phyloP scores from a whole-genome alignment of 2,113 vertebrate species.

The Colaptes auratus region DNA sequence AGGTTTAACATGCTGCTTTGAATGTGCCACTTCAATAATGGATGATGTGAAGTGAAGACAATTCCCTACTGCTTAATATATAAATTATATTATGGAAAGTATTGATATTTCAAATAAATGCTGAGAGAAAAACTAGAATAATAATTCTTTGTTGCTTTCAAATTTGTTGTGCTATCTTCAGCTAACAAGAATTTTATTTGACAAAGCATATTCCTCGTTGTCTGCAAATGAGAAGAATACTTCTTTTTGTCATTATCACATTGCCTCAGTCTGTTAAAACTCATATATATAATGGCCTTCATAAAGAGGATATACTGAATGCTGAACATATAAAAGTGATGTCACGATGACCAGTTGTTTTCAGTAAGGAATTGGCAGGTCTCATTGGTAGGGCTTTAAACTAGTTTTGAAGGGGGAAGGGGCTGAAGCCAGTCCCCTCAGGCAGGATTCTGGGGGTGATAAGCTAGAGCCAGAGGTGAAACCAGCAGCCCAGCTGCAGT shows the following conservation, averaged over 20 bases:
- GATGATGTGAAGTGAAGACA: slow-evolving; percentile 77
- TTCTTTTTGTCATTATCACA: neutral
- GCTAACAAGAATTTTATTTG: neutral
- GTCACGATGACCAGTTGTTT: neutral
- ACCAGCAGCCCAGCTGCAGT: too few species aligned
- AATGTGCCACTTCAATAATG: slow-evolving; percentile 80
- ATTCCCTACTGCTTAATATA: slow-evolving; percentile 79
- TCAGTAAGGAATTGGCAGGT: neutral
- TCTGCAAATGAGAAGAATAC: neutral
- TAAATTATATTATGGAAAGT: slow-evolving; percentile 76
- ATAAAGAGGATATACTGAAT: neutral
- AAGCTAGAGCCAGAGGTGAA: too few species aligned
- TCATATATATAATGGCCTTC: neutral
- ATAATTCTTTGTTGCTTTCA: neutral
- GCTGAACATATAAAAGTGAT: neutral
- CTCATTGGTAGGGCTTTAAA: too few species aligned
- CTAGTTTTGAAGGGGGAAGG: too few species aligned
- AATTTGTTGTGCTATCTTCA: neutral
- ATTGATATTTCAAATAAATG: slow-evolving; percentile 83
- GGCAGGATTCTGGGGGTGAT: too few species aligned
- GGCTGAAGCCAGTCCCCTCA: too few species aligned
- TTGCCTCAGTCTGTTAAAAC: neutral
- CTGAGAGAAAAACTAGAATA: slow-evolving; percentile 66
- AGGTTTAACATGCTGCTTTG: slow-evolving; percentile 78
- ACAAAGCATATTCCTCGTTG: neutral